Conservation (phyloP, 2,113 vertebrate species). For the Ceyx margarethae region DNA sequence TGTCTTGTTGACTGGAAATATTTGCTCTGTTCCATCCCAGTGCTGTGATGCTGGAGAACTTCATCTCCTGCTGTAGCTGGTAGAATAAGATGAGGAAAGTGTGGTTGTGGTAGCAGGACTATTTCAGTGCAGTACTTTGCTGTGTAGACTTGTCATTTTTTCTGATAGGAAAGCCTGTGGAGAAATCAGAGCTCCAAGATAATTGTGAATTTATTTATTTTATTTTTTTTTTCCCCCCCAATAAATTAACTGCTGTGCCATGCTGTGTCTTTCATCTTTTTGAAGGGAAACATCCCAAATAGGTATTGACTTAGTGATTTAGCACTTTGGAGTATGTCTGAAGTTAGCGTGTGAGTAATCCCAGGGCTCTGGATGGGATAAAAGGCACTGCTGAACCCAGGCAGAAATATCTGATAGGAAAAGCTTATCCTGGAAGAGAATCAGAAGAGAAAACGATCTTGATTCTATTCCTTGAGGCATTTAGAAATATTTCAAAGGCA, state of each 20-base stretch:
- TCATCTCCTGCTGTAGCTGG: neutral
- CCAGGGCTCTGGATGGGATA: neutral
- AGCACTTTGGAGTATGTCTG: neutral
- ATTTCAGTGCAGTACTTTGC: neutral
- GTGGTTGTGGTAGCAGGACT: neutral
- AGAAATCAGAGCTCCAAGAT: neutral
- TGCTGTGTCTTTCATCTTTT: neutral
- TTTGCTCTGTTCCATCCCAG: neutral
- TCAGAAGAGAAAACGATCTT: slow-evolving; percentile 10
- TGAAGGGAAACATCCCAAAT: neutral
- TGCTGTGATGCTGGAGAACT: neutral
- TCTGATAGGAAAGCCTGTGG: neutral
- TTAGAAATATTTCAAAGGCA: slow-evolving; percentile 44
- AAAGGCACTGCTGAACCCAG: neutral
- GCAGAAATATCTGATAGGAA: slow-evolving; percentile 32
- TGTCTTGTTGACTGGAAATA: neutral
- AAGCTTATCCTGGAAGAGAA: slow-evolving; percentile 42
- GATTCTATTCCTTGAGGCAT: slow-evolving; percentile 28
- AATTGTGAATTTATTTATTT: no score
- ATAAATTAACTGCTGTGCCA: rapidly evolving
- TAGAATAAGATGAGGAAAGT: neutral
- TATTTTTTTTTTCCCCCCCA: neutral
- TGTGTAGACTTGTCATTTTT: rapidly evolving
- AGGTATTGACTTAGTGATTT: neutral
- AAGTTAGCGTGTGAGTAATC: neutral